Base-by-base conservation (phyloP, 2,888 invertebrate genomes). In the Cheilosia impressa region DNA sequence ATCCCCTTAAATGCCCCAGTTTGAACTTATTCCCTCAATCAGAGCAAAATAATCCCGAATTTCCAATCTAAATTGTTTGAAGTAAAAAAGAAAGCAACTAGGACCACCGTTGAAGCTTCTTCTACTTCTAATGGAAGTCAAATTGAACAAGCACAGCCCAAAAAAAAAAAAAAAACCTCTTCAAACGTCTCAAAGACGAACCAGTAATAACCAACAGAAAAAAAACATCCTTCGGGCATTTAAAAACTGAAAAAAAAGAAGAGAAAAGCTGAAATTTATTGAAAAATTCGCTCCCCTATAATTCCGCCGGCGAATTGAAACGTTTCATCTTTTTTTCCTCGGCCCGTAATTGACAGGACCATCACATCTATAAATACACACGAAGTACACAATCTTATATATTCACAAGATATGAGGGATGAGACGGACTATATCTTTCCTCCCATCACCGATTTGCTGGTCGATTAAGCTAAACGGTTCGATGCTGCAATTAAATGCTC, bases 401-500 rank as follows among this genome's bases (percentile, higher is more conserved):
- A 2, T 38, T 38, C 38, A 13, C 13, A 10, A 38, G 38, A 38
- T 13, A 38, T 38, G 13, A 13, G 41, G 17, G 47, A 58, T 38
- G 52, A 63, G 24, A 41, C 15, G 19, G 22, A 47, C 38, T 19
- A 53, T 38, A 38, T 38, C 13, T 38, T 38, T 38, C 9, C 17
- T 24, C 45, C 34, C 7, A 65, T 63, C 45, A 41, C 13, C 43
- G 58, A 76, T 73, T 60, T 73, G 66, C 66, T 66, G 73, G 73
- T 73, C 73, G 73, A 73, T 80, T 80, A 60, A 66, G 24, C 60
- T 73, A 17, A n/a, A 50, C 58, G 34, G 24, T 68, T 69, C 53
- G 68, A 62, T 66, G 66, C 79, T 60, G 66, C 73, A 66, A 80
- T 80, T 80, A 73, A 55, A 52, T 71, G 71, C 62, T 24, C 55